Percentiles rank a stretch among this genome's conserved stretches.
phyloP scores from a whole-genome alignment of 2,113 vertebrate species.

The Chelonoidis abingdonii region DNA sequence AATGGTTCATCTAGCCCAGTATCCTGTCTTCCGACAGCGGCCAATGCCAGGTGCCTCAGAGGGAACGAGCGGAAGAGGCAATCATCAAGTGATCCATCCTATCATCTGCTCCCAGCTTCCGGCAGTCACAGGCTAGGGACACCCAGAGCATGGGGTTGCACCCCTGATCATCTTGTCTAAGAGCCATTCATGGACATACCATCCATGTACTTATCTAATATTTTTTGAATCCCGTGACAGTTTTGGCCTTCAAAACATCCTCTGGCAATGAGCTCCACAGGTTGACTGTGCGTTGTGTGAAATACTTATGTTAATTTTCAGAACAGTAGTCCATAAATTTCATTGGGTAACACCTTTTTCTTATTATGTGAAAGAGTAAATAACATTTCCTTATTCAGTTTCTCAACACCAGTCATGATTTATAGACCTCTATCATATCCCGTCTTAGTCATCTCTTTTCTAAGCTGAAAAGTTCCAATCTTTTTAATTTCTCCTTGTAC shows the following conservation, averaged over 20 bases:
- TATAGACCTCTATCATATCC: neutral
- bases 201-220: neutral
- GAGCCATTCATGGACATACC: neutral
- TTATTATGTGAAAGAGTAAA: neutral
- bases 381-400: neutral
- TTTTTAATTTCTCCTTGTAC: neutral
- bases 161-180: neutral
- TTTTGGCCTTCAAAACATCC: neutral
- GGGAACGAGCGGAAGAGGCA: neutral
- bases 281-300: neutral
- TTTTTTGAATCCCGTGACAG: neutral
- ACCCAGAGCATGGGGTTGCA: neutral
- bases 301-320: neutral
- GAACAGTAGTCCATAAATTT: neutral
- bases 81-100: neutral
- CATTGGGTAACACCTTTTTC: neutral
- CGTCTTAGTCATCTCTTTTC: neutral
- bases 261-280: neutral
- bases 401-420: neutral
- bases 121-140: neutral
- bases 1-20: neutral
- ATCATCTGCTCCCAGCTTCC: neutral
- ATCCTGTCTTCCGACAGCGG: neutral
- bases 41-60: neutral
- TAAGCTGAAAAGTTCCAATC: neutral